Evolutionary conservation across 2,113 vertebrate genomes (phyloP).

Genomic region (Oreamnos americanus): DNA sequence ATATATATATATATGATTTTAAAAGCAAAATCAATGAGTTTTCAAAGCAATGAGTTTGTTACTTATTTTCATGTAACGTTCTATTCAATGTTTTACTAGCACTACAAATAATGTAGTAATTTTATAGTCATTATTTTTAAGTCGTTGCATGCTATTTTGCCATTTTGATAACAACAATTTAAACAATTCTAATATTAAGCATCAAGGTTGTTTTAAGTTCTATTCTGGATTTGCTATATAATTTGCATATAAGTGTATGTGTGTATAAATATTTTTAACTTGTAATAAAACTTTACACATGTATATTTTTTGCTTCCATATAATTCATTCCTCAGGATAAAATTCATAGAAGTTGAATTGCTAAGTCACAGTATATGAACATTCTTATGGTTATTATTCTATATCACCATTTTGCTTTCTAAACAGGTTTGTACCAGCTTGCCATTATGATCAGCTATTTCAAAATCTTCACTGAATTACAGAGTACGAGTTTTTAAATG

Average conservation of each 20-base stretch:
- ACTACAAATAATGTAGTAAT: neutral
- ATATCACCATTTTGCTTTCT: neutral
- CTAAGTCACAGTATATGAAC: neutral
- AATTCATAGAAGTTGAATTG: neutral
- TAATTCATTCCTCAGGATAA: neutral
- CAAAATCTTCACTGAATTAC: conserved; percentile 28
- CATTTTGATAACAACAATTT: neutral
- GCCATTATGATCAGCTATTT: neutral
- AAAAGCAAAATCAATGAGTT: neutral
- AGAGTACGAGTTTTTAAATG: neutral
- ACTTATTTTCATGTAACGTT: neutral
- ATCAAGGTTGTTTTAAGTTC: neutral
- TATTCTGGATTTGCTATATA: neutral
- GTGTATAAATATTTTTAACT: neutral
- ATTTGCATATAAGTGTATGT: neutral
- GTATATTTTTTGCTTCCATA: neutral
- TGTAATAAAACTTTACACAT: neutral
- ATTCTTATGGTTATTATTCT: neutral
- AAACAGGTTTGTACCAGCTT: neutral
- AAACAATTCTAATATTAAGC: neutral
- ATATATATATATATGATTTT: neutral
- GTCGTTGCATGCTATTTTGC: neutral
- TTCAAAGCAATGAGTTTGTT: neutral
- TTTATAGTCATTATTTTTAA: neutral
- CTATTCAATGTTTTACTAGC: neutral